Conservation (phyloP, 2,797 vertebrate species). For the Zalophus californianus region DNA sequence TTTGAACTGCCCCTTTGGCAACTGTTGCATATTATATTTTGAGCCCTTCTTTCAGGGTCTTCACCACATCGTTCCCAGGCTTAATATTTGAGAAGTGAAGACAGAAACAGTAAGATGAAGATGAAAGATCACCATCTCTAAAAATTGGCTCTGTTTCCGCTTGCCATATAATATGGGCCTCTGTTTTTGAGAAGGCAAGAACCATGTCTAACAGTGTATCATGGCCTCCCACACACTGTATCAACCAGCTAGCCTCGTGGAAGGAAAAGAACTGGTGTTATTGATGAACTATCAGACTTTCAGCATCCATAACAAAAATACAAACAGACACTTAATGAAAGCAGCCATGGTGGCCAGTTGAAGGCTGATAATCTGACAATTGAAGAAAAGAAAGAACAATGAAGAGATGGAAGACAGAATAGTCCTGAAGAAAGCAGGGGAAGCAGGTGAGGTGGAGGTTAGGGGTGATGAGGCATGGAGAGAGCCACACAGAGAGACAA, state of each 20-base stretch:
- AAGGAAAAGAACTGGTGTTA: neutral
- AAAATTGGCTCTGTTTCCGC: neutral
- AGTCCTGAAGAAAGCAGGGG: neutral
- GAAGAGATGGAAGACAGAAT: neutral
- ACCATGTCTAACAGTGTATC: neutral
- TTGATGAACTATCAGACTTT: neutral
- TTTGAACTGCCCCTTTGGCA: neutral
- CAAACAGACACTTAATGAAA: neutral
- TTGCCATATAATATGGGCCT: neutral
- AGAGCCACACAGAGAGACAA: neutral
- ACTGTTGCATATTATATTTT: neutral
- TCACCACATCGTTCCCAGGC: neutral
- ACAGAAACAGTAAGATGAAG: neutral
- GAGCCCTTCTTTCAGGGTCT: neutral
- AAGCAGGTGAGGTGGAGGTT: neutral
- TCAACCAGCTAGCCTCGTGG: neutral
- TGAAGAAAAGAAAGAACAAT: neutral
- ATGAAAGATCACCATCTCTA: neutral
- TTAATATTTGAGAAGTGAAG: slow-evolving; percentile 45
- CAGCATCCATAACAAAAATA: neutral
- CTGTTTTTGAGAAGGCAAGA: neutral
- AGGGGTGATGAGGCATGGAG: neutral
- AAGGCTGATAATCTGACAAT: neutral
- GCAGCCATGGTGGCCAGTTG: neutral
- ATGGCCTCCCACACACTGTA: neutral